Base-by-base conservation (phyloP, 2,797 vertebrate genomes). In the Heteromormyrus szaboi region DNA sequence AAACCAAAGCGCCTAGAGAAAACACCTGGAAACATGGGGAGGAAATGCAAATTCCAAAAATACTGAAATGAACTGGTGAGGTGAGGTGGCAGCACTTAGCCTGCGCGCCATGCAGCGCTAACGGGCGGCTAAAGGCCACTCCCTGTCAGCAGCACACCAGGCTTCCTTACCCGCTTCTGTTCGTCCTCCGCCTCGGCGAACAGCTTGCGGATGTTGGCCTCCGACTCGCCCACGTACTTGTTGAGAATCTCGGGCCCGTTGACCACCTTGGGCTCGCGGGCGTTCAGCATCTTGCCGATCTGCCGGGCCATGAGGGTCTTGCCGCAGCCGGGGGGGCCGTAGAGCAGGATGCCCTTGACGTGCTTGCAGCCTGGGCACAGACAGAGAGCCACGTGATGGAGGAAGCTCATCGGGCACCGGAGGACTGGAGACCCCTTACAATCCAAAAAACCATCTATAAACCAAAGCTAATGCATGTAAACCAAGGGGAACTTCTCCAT, bases 171-270 rank as follows among this genome's bases (percentile, higher is more conserved):
- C 96, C 98, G 96, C 92, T 97, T 98, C 92, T 99, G 98, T 87
- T 99, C 98, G 0, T 99, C 98, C 92, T 99, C 98, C 0, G 98
- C 98, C 3, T 99, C 98, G 1, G 98, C 98, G 19, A 99, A 99
- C 90, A 99, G 97, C 91, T 99, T 99, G 62, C 98, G 95, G 93
- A 99, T 98, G 94, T 99, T 99, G 90, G 98, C 98, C 91, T 99
- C 98, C 0, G 98, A 99, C 92, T 99, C 98, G 0, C 98, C 98
- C 8, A 99, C 98, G 0, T 98, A 99, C 68, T 99, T 99, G 93
- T 99, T 99, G 89, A 99, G 97, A 93, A 99, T 99, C 92, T 99
- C 98, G 0, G 98, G 98, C 1, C 98, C 98, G 0, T 99, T 99
- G 90, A 99, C 98, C 12, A 99, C 94, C 94, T 99, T 99, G 0